Percentiles rank a stretch among this genome's conserved stretches.
Evolutionary conservation across 2,888 invertebrate species (phyloP).

Genomic region (Charanyca ferruginea): DNA sequence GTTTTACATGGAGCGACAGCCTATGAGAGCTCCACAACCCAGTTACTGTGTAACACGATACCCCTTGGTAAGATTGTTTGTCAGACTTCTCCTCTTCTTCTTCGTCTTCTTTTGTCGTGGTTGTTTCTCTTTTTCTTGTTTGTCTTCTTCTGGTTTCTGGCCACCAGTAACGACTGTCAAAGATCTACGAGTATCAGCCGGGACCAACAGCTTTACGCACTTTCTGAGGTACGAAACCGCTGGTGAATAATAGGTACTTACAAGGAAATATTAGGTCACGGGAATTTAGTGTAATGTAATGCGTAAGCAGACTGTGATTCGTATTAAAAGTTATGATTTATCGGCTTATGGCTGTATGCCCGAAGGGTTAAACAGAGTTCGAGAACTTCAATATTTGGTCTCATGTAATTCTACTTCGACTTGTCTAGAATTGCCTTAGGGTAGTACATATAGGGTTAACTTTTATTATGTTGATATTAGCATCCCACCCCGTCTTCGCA

Average conservation of each 20-base stretch:
- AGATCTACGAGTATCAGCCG: too few species aligned
- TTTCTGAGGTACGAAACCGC: not conserved
- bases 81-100: too few species aligned
- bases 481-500: too few species aligned
- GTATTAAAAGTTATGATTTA: constrained; percentile 22
- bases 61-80: too few species aligned
- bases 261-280: constrained; percentile 9
- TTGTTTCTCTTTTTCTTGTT: too few species aligned
- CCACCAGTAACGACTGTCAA: too few species aligned
- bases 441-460: not conserved
- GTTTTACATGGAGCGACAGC: too few species aligned
- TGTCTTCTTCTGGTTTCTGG: too few species aligned
- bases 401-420: not conserved
- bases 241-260: constrained; percentile 17
- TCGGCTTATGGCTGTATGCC: constrained; percentile 2
- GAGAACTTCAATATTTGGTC: constrained; percentile 14
- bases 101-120: too few species aligned
- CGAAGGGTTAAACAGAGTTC: constrained; percentile 25
- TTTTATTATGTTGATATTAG: not conserved
- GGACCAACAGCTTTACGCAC: too few species aligned
- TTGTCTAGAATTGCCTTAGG: constrained; percentile 3
- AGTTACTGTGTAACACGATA: too few species aligned
- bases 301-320: not conserved
- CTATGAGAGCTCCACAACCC: too few species aligned
- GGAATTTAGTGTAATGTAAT: not conserved